Evolutionary conservation across 2,113 vertebrate genomes (phyloP).

Genomic region (Peromyscus californicus): DNA sequence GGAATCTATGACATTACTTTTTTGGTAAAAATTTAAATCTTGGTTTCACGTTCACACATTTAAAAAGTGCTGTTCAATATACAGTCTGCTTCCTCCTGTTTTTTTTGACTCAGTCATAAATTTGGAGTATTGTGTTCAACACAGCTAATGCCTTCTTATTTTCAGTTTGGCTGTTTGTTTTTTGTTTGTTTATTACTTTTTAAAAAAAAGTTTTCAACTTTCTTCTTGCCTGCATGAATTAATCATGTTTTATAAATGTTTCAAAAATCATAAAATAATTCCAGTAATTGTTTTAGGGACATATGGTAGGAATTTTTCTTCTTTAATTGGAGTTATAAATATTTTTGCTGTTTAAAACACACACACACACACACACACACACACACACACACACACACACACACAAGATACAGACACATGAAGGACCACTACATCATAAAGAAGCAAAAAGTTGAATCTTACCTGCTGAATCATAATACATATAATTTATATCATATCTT

Average conservation of each 20-base stretch:
- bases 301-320: background rate
- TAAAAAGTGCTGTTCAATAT: conserved; percentile 17
- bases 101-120: conserved; percentile 16
- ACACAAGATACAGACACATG: background rate
- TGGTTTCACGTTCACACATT: conserved; percentile 18
- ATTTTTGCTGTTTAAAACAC: background rate
- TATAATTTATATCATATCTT: background rate
- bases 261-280: background rate
- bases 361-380: background rate
- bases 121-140: background rate
- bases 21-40: background rate
- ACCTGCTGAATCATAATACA: background rate
- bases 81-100: background rate
- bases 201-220: background rate
- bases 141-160: background rate
- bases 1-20: background rate
- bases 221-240: background rate
- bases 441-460: background rate
- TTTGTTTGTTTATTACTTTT: too few relatives aligned
- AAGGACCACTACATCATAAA: background rate
- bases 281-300: background rate
- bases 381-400: background rate
- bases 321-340: conserved; percentile 26
- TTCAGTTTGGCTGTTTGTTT: background rate
- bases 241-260: background rate